Percentiles rank a stretch among this genome's conserved stretches.
Conservation (phyloP, 1,140 invertebrate genomes). For the Limonius californicus region DNA sequence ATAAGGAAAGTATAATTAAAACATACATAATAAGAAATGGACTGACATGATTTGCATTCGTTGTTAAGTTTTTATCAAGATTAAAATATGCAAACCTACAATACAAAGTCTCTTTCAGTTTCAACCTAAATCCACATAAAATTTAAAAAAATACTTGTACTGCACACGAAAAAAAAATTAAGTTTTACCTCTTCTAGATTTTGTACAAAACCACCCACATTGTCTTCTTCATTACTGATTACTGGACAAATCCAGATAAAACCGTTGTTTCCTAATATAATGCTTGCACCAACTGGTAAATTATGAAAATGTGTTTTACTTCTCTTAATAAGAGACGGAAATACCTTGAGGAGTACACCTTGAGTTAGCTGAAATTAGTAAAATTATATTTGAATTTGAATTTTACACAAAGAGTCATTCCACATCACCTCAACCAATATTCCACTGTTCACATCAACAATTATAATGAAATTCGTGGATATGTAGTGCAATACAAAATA, state of each 20-base stretch:
- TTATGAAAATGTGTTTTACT: conserved; percentile 97
- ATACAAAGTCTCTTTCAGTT: not conserved
- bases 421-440: too few relatives aligned
- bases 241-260: conserved; percentile 91
- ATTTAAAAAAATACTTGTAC: not conserved
- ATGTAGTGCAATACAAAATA: too few relatives aligned
- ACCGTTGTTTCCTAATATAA: conserved; percentile 96
- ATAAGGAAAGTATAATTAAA: too few relatives aligned
- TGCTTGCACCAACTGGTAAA: conserved; percentile 80
- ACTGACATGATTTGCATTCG: not conserved
- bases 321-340: conserved; percentile 87
- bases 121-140: not conserved
- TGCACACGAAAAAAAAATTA: conserved; percentile 11
- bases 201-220: conserved; percentile 75
- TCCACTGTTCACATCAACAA: too few relatives aligned
- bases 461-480: too few relatives aligned
- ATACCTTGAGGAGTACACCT: conserved; percentile 87
- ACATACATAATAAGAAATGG: not conserved
- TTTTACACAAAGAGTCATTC: too few relatives aligned
- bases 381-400: not conserved
- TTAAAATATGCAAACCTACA: too few relatives aligned
- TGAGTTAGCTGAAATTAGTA: conserved; percentile 60
- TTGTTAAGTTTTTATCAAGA: too few relatives aligned
- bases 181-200: conserved; percentile 64
- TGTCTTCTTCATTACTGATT: conserved; percentile 58